Percentiles rank a stretch among this genome's conserved stretches.
Evolutionary conservation across 2,888 invertebrate genomes (phyloP).

Genomic region (Aproaerema taeniolella): DNA sequence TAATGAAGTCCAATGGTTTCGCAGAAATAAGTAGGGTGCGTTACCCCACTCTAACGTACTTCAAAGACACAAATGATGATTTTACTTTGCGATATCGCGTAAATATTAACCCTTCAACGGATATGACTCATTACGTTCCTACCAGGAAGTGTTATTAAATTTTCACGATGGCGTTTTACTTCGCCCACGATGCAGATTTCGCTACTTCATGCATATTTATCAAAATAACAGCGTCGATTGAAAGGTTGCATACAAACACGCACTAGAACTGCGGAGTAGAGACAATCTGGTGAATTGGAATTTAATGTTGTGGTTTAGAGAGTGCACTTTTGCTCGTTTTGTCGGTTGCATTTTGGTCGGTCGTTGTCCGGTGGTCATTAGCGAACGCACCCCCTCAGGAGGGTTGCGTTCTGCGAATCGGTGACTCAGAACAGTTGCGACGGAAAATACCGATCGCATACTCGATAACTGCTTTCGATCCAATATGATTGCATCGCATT

Average conservation of each 20-base stretch:
- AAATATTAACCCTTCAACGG: constrained; percentile 72
- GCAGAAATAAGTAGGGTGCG: no score
- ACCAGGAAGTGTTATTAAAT: constrained; percentile 75
- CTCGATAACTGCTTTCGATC: constrained; percentile 52
- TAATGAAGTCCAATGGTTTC: no score
- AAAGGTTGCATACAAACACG: constrained; percentile 75
- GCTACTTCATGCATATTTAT: constrained; percentile 75
- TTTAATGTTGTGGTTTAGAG: constrained; percentile 60
- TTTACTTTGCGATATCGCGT: constrained; percentile 55
- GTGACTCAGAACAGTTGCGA: constrained; percentile 56
- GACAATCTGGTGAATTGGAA: constrained; percentile 47
- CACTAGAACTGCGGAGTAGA: constrained; percentile 55
- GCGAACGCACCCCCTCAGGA: constrained; percentile 56
- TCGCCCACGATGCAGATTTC: constrained; percentile 57
- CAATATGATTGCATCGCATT: constrained; percentile 46
- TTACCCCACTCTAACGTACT: constrained; percentile 30
- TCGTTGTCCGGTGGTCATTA: constrained; percentile 67
- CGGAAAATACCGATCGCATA: constrained; percentile 57
- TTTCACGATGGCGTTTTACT: constrained; percentile 74
- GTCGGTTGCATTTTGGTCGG: constrained; percentile 49
- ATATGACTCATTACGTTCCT: constrained; percentile 71
- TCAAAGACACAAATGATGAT: constrained; percentile 43
- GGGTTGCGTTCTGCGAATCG: constrained; percentile 68
- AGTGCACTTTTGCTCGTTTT: constrained; percentile 57
- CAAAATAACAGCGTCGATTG: constrained; percentile 75